Percentiles rank a stretch among this genome's conserved stretches.
Evolutionary conservation across 2,113 vertebrate genomes (phyloP).

Genomic region (Vulpes ferrilata): DNA sequence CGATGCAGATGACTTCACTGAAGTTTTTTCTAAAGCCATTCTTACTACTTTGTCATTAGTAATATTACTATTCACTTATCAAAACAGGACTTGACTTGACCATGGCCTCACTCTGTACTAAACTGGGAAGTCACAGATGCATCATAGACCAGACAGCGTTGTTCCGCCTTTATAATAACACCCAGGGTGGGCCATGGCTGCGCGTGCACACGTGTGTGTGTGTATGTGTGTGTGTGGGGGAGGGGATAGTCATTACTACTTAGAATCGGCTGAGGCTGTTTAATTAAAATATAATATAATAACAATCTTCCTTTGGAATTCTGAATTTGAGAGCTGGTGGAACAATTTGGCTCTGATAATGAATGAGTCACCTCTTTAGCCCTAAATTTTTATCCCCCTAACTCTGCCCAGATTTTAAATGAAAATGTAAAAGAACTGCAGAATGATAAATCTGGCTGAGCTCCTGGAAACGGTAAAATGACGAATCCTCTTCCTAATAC

Average conservation of each 20-base stretch:
- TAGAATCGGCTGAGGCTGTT: neutral
- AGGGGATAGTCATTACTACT: neutral
- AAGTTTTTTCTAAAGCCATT: neutral
- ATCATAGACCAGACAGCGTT: neutral
- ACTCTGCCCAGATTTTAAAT: neutral
- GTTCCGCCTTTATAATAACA: neutral
- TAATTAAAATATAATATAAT: neutral
- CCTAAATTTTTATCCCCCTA: neutral
- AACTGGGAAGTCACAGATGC: neutral
- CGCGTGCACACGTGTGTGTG: neutral
- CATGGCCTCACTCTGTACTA: neutral
- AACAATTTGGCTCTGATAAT: slow-evolving; percentile 14
- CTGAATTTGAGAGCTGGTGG: slow-evolving; percentile 8
- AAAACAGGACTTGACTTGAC: neutral
- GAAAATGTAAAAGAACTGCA: neutral
- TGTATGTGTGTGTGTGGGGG: too few species aligned
- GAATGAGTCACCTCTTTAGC: slow-evolving; percentile 14
- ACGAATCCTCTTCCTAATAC: neutral
- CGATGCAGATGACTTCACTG: neutral
- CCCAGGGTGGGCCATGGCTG: neutral
- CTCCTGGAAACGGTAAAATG: neutral
- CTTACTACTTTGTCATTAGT: neutral
- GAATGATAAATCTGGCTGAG: slow-evolving; percentile 48
- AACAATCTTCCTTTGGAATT: neutral
- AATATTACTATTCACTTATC: neutral